Conservation (phyloP, 2,888 invertebrate genomes). For the Brachyopa scutellaris region DNA sequence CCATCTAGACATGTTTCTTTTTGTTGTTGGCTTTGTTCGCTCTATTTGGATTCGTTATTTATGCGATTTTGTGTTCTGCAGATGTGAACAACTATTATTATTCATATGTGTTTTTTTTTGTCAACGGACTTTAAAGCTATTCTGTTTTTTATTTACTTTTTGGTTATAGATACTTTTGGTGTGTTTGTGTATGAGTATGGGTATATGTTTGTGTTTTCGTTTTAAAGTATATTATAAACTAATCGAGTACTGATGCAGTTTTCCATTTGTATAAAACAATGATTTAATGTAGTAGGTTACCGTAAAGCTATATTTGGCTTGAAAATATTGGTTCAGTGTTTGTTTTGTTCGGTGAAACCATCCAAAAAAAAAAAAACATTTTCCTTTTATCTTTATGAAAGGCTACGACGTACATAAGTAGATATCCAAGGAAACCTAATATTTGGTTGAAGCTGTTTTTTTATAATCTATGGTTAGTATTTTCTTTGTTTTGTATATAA, state of each 20-base stretch:
- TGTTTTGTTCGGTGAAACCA: constrained; percentile 63
- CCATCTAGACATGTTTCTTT: constrained; percentile 12
- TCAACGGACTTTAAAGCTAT: constrained; percentile 71
- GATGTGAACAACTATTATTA: constrained; percentile 68
- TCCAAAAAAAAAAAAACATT: constrained; percentile 18
- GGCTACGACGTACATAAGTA: background rate
- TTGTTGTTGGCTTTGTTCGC: constrained; percentile 22
- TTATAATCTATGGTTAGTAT: constrained; percentile 41
- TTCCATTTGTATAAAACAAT: constrained; percentile 69
- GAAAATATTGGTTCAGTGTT: constrained; percentile 61
- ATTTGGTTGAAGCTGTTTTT: constrained; percentile 34
- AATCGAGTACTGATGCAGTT: constrained; percentile 70
- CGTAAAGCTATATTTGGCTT: constrained; percentile 68
- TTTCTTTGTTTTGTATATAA: constrained; percentile 49
- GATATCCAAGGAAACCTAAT: constrained; percentile 65
- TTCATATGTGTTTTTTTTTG: constrained; percentile 50
- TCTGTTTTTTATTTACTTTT: too few species aligned
- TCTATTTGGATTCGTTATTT: constrained; percentile 24
- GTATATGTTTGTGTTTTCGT: constrained; percentile 13
- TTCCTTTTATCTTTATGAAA: background rate
- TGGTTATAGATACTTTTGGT: constrained; percentile 37
- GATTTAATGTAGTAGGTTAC: constrained; percentile 51
- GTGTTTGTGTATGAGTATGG: constrained; percentile 15
- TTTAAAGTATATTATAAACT: constrained; percentile 27
- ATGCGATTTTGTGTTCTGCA: constrained; percentile 45